phyloP scores from a whole-genome alignment of 1,140 invertebrate genomes.

The Sinonovacula constricta region DNA sequence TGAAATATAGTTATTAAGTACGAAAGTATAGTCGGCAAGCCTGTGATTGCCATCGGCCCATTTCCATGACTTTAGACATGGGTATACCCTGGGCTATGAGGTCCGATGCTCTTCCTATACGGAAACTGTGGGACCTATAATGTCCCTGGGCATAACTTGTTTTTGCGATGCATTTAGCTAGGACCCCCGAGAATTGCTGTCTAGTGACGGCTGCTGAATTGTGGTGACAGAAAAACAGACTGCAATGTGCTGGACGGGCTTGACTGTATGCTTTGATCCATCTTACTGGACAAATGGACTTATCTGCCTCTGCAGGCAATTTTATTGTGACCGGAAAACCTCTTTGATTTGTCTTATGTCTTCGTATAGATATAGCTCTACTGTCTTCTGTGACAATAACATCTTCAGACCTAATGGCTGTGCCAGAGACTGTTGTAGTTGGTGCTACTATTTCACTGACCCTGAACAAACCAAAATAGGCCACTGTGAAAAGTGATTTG shows the following conservation, averaged over 20 bases:
- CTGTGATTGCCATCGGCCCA: constrained; percentile 8
- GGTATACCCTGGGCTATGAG: not conserved
- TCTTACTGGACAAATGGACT: not conserved
- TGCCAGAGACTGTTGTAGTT: not conserved
- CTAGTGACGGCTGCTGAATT: not conserved
- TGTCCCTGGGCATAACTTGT: not conserved
- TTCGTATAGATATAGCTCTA: constrained; percentile 9
- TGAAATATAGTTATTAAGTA: not conserved
- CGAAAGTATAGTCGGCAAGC: not conserved
- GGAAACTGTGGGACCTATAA: not conserved
- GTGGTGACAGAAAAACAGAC: constrained; percentile 19
- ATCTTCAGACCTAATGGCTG: not conserved
- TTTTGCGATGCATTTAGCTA: not conserved
- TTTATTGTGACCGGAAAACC: not conserved
- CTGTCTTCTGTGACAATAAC: not conserved
- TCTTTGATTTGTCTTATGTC: constrained; percentile 28
- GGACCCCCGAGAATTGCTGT: not conserved
- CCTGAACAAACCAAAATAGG: constrained; percentile 35
- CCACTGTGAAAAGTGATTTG: constrained; percentile 16
- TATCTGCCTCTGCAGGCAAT: not conserved
- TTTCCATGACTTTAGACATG: not conserved
- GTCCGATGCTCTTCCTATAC: constrained; percentile 14
- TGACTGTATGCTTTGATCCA: not conserved
- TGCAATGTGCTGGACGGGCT: too few relatives aligned
- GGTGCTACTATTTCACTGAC: constrained; percentile 15